These are phyloP conservation scores for Agapostemon virescens DNA, from an alignment of 2,888 invertebrate genomes.

Conservation along the genomic window DNA sequence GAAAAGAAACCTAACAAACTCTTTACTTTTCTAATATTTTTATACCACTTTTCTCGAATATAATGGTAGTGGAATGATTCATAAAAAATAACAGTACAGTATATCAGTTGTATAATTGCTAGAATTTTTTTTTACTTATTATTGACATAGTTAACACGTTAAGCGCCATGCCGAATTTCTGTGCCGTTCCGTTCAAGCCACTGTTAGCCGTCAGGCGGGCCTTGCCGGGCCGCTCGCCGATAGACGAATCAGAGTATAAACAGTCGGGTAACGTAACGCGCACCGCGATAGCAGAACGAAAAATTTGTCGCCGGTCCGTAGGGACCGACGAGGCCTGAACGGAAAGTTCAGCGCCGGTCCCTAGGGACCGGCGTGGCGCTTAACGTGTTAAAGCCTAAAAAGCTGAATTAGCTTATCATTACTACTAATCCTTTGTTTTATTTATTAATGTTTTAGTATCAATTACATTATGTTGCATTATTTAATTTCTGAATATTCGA, in stretches of 20 bases:
- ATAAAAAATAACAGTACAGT: conserved; percentile 19
- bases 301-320: no score
- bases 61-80: conserved; percentile 3
- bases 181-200: no score
- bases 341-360: no score
- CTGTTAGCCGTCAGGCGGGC: no score
- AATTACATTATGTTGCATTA: conserved; percentile 12
- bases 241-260: no score
- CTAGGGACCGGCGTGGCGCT: no score
- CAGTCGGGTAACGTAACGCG: no score
- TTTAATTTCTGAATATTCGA: conserved; percentile 16
- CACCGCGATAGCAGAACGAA: no score
- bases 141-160: conserved; percentile 7
- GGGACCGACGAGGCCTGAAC: no score
- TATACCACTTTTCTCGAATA: conserved; percentile 5
- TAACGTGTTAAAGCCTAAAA: background rate
- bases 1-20: background rate
- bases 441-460: conserved; percentile 37
- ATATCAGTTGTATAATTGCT: background rate
- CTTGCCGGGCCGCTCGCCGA: no score
- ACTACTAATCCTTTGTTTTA: conserved; percentile 23
- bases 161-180: no score
- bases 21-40: background rate
- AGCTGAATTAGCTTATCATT: conserved; percentile 24
- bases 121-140: conserved; percentile 2